phyloP scores from a whole-genome alignment of 2,888 invertebrate genomes.

The Ypsolopha scabrella region DNA sequence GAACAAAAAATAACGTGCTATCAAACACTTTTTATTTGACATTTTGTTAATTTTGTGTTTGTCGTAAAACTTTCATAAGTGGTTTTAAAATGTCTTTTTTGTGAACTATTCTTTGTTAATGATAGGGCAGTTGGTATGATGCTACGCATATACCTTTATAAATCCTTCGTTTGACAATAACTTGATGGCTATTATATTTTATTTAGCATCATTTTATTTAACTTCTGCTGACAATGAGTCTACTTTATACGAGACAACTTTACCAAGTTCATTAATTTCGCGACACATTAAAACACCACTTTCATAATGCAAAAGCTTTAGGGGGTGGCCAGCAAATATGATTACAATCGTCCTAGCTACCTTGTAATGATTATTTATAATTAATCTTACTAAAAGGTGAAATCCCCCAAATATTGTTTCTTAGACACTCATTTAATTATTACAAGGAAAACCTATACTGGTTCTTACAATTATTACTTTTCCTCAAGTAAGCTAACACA shows the following conservation, averaged over 20 bases:
- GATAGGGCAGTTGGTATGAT: too few species aligned
- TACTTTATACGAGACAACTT: conserved; percentile 31
- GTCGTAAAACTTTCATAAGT: not conserved
- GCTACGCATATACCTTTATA: too few species aligned
- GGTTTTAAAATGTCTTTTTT: not conserved
- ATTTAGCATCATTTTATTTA: not conserved
- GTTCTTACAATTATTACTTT: too few species aligned
- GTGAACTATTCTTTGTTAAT: not conserved
- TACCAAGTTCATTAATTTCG: conserved; percentile 56
- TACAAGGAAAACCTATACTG: too few species aligned
- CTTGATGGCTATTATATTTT: too few species aligned
- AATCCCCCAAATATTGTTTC: too few species aligned
- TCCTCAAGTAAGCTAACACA: too few species aligned
- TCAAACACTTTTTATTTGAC: not conserved
- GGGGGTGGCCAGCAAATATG: conserved; percentile 18
- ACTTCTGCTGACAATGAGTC: not conserved
- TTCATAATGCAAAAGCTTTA: conserved; percentile 48
- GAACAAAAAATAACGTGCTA: not conserved
- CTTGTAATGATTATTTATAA: too few species aligned
- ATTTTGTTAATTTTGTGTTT: not conserved
- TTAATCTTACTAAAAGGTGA: not conserved
- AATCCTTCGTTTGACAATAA: too few species aligned
- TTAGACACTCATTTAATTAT: too few species aligned
- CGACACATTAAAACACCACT: conserved; percentile 49
- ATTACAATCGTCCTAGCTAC: conserved; percentile 8